Evolutionary conservation across 2,797 vertebrate genomes (phyloP), one percentile per base, ranked within the genome.

Genomic region (Anguilla anguilla): DNA sequence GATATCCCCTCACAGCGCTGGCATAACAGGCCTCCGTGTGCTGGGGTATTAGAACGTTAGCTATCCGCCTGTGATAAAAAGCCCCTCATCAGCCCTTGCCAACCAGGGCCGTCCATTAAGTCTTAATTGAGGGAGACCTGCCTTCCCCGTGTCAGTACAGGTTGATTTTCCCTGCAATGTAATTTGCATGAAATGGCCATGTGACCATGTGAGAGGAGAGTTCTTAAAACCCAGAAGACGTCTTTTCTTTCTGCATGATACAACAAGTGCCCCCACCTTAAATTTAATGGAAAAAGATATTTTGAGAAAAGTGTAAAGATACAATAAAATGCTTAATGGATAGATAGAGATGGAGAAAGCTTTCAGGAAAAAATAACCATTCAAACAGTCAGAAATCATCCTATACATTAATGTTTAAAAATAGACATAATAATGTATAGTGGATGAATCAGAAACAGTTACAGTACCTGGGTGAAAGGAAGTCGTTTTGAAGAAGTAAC

Each of bases 91-190:
- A 46, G 49, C 59, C 4, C 69, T 74, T 15, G 74, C 39, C 64
- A 84, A 84, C 1, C n/a, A 15, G 57, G 28, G 31, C 67, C 51
- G 31, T 86, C 59, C 81, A 88, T 84, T 86, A 49, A 86, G 53
- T n/a, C 15, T 39, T 84, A 84, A 84, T 67, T 61, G 83, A 35
- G 83, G 55, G 87, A 43, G 28, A 31, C 25, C 43, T 64, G 61
- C 74, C 49, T 59, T 46, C 46, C 6, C 28, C 28, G 9, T 35
- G 19, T n/a, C 67, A 61, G 84, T 86, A 89, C 67, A 86, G 85
- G 85, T 86, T 74, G 67, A 89, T 89, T 86, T 74, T 35, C 82
- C 39, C 39, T 49, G 61, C 15, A 46, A 17, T 86, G 85, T 57
- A 74, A 86, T 89, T 85, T 61, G 35, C 61, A 61, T 35, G 15